Evolutionary conservation across 2,888 invertebrate genomes (phyloP), one percentile per base, ranked within the genome.

Genomic region (Drosophila quasianomalipes): DNA sequence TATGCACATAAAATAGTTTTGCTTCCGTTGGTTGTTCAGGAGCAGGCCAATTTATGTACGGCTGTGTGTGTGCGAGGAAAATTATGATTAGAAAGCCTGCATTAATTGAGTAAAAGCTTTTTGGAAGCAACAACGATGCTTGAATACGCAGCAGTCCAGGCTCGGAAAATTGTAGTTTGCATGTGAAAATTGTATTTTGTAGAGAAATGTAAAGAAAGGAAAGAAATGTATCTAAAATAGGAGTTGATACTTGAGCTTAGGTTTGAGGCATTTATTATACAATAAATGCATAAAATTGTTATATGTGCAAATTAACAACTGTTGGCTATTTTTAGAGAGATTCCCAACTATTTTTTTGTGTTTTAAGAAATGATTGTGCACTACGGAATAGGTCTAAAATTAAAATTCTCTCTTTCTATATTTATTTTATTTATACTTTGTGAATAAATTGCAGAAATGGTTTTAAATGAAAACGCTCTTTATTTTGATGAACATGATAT

Each of bases 1-100:
- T 37, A 47, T 47, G 47, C 19, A 58, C 65, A 67, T 55, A 53
- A 53, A 69, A 49, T 39, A 75, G 49, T 62, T 61, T 58, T 81
- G 81, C 87, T 87, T 85, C 84, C 84, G 85, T 85, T 82, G 55
- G 55, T 26, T 44, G 41, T 9, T 7, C 19, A 19, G 19, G 28
- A 37, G 26, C 37, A 47, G 44, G 58, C 55, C 68, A 76, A 76
- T 82, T 82, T 74, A 39, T 49, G 9, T 33, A 31, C 52, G 19
- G 37, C 44, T 58, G 12, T 12, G 58, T 57, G 35, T 62, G 61
- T 49, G 70, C 67, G 58, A 55, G 54, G 54, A 69, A 86, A 83
- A 71, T 81, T 53, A 67, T 67, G 59, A 57, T 63, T 77, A 60
- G 53, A 67, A 64, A 64, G 71, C 70, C 55, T 57, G 30, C 33